phyloP scores from a whole-genome alignment of 2,797 vertebrate genomes.

The Eutrigla gurnardus region DNA sequence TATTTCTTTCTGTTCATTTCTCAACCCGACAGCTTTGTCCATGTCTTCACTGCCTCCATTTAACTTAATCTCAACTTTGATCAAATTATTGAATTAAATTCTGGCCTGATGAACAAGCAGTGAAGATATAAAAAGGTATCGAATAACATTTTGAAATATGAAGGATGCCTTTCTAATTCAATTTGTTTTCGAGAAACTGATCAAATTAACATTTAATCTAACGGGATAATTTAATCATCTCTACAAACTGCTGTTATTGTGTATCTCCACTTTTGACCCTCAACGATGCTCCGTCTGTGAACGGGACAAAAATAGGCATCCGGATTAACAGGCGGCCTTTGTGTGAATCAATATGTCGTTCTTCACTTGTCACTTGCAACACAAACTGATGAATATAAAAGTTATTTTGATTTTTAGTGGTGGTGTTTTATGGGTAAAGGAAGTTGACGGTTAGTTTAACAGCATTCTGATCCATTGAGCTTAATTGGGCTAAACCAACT shows the following conservation, averaged over 20 bases:
- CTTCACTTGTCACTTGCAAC: neutral
- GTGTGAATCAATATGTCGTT: neutral
- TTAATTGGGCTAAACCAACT: too few species aligned
- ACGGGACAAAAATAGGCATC: slow-evolving; percentile 8
- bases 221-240: slow-evolving; percentile 45
- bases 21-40: slow-evolving; percentile 3
- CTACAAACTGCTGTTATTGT: slow-evolving; percentile 39
- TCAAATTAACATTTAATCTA: slow-evolving; percentile 67
- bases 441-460: neutral
- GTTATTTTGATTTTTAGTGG: neutral
- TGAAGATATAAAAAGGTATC: slow-evolving; percentile 45
- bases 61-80: slow-evolving; percentile 45
- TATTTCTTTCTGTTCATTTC: neutral
- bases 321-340: neutral
- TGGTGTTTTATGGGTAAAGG: slow-evolving; percentile 3
- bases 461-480: too few species aligned
- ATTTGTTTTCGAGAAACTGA: slow-evolving; percentile 58
- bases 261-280: slow-evolving; percentile 36
- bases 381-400: neutral
- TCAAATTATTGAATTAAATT: slow-evolving; percentile 53
- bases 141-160: slow-evolving; percentile 54
- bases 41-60: slow-evolving; percentile 16
- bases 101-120: slow-evolving; percentile 43
- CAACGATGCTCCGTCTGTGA: slow-evolving; percentile 25
- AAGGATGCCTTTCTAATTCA: slow-evolving; percentile 45